Percentiles rank a stretch among this genome's conserved stretches.
These are phyloP conservation scores for Limonius californicus DNA, from an alignment of 1,140 invertebrate genomes.

Conservation along the genomic window DNA sequence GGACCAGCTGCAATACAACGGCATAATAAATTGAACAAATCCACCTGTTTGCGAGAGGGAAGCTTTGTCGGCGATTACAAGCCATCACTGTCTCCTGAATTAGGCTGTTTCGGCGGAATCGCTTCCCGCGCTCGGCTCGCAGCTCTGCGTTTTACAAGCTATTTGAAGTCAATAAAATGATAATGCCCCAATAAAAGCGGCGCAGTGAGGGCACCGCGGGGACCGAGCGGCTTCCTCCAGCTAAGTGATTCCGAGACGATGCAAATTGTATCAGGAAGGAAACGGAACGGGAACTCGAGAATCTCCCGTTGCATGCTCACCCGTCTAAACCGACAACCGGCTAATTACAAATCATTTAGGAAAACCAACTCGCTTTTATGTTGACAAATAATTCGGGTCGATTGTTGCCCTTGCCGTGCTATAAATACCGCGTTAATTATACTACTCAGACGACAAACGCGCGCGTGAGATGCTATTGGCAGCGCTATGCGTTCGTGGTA, in stretches of 20 bases:
- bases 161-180: conserved; percentile 52
- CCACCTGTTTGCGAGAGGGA: conserved; percentile 47
- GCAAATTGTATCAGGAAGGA: conserved; percentile 48
- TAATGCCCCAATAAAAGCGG: conserved; percentile 50
- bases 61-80: conserved; percentile 46
- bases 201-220: conserved; percentile 32
- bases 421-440: conserved; percentile 34
- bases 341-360: conserved; percentile 15
- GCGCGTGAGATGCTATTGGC: conserved; percentile 46
- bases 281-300: conserved; percentile 28
- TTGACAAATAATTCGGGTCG: conserved; percentile 17
- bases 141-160: conserved; percentile 49
- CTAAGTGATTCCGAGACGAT: conserved; percentile 47
- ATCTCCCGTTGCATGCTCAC: conserved; percentile 17
- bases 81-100: conserved; percentile 50
- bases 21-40: conserved; percentile 45
- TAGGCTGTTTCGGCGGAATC: conserved; percentile 47
- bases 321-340: conserved; percentile 2
- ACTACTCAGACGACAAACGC: conserved; percentile 22
- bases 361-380: conserved; percentile 8
- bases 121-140: conserved; percentile 42
- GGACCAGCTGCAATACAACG: conserved; percentile 3
- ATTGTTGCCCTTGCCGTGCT: conserved; percentile 29
- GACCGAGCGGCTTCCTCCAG: conserved; percentile 20
- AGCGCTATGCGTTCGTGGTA: conserved; percentile 16